These are phyloP conservation scores for Rhopalosiphum nymphaeae DNA, from an alignment of 2,888 invertebrate genomes.

Conservation along the genomic window DNA sequence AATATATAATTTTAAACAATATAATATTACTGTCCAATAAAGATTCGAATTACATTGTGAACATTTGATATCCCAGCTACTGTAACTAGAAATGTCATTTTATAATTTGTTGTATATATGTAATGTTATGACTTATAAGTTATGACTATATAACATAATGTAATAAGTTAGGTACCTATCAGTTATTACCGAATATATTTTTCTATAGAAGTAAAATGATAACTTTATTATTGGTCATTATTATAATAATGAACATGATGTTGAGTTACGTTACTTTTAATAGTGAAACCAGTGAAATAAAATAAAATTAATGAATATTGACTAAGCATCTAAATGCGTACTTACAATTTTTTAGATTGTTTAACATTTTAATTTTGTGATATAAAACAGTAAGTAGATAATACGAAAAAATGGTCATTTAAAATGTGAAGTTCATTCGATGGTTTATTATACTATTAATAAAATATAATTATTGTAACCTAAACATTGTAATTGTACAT, in stretches of 20 bases:
- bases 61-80: neutral
- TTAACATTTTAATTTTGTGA: neutral
- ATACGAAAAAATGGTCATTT: neutral
- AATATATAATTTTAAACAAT: neutral
- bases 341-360: neutral
- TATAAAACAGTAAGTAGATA: neutral
- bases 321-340: neutral
- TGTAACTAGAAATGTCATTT: neutral
- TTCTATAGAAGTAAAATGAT: neutral
- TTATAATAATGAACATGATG: neutral
- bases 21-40: neutral
- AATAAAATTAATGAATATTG: neutral
- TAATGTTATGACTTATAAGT: neutral
- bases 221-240: neutral
- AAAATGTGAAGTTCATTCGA: neutral
- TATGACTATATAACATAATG: neutral
- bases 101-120: neutral
- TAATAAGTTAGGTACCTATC: neutral
- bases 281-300: neutral
- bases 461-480: neutral
- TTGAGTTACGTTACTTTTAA: neutral
- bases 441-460: neutral
- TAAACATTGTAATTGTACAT: neutral
- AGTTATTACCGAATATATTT: neutral
- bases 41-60: slow-evolving; percentile 7